These are phyloP conservation scores for Brotula barbata DNA, from an alignment of 2,797 vertebrate species.

Conservation along the genomic window DNA sequence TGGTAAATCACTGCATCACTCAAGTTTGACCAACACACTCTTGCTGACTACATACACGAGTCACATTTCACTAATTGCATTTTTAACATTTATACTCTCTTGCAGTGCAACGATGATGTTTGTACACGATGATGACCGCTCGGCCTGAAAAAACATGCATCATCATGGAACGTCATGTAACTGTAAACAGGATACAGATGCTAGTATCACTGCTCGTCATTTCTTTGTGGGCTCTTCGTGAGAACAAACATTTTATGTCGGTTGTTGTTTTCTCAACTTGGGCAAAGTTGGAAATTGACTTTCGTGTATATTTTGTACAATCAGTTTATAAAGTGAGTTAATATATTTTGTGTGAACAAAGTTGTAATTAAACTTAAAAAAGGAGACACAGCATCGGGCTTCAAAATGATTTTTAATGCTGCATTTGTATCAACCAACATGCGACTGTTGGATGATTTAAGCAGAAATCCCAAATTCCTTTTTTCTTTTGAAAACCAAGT, in stretches of 20 bases:
- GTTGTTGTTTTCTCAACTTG: no score
- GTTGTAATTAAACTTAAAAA: slow-evolving; percentile 21
- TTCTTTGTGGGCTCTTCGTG: background rate
- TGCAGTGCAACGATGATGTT: slow-evolving; percentile 77
- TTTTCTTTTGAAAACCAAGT: no score
- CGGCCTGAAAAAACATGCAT: background rate
- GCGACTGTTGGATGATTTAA: no score
- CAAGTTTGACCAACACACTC: no score
- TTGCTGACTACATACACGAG: no score
- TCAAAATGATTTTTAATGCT: no score
- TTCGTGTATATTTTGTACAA: background rate
- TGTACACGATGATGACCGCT: slow-evolving; percentile 66
- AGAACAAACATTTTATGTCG: no score
- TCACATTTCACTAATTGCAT: no score
- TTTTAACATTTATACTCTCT: slow-evolving; percentile 28
- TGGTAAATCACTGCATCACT: background rate
- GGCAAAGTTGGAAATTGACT: background rate
- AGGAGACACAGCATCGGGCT: background rate
- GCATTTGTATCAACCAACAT: no score
- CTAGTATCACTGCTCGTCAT: background rate
- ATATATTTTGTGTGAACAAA: background rate
- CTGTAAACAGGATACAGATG: slow-evolving; percentile 6
- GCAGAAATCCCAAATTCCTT: no score
- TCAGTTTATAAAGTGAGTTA: background rate
- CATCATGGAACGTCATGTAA: background rate